phyloP scores from a whole-genome alignment of 1,140 invertebrate genomes.

The Contarinia nasturtii region DNA sequence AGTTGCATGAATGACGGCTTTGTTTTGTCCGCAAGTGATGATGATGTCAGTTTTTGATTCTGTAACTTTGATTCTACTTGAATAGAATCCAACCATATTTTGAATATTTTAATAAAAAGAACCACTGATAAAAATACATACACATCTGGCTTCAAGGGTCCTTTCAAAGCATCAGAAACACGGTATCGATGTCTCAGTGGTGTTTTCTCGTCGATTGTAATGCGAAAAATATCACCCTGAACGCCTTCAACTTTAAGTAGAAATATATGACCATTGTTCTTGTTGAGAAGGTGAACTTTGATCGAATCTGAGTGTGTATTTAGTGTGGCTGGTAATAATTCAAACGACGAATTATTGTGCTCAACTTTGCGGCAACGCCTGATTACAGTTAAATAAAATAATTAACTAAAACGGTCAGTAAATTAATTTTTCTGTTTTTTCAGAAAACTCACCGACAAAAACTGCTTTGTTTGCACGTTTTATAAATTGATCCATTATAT shows the following conservation, averaged over 20 bases:
- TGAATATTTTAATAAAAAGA: no score
- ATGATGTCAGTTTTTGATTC: conserved; percentile 15
- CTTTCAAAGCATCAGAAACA: conserved; percentile 53
- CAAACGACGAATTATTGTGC: conserved; percentile 52
- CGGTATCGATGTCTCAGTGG: conserved; percentile 64
- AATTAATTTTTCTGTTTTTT: not conserved
- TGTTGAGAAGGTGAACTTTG: conserved; percentile 50
- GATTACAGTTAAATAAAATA: conserved; percentile 9
- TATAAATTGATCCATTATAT: conserved; percentile 76
- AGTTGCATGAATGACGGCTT: conserved; percentile 46
- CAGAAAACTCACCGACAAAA: conserved; percentile 58
- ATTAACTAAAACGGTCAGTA: not conserved
- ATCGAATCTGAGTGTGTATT: conserved; percentile 42
- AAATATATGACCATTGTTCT: conserved; percentile 37
- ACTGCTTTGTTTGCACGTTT: conserved; percentile 85
- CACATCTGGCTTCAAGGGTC: conserved; percentile 49
- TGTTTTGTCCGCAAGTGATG: conserved; percentile 39
- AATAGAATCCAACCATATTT: not conserved
- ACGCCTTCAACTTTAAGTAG: conserved; percentile 44
- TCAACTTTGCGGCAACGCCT: conserved; percentile 62
- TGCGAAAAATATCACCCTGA: conserved; percentile 50
- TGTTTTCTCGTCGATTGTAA: conserved; percentile 69
- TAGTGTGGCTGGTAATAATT: conserved; percentile 46
- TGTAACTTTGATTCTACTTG: conserved; percentile 11
- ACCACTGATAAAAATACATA: no score